Conservation (phyloP, 2,888 invertebrate genomes). For the Sphaerophoria rueppellii region DNA sequence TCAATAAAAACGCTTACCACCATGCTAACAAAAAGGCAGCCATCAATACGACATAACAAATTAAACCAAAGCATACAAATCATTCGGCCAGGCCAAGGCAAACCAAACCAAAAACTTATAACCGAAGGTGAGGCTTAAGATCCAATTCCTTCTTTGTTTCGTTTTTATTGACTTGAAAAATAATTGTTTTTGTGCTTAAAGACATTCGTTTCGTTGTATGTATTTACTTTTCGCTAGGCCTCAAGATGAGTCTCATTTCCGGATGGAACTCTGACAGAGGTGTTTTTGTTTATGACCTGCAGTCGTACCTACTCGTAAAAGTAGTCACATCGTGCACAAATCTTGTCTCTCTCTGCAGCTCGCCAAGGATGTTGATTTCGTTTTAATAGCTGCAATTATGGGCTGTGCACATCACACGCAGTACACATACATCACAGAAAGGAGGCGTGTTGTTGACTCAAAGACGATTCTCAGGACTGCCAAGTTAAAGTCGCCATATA, state of each 20-base stretch:
- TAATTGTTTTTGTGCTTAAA: constrained; percentile 32
- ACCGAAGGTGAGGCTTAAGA: constrained; percentile 48
- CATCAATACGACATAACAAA: not conserved
- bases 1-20: constrained; percentile 33
- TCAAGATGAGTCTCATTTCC: constrained; percentile 61
- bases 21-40: not conserved
- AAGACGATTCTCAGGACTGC: constrained; percentile 15
- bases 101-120: not conserved
- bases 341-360: constrained; percentile 14
- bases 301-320: not conserved
- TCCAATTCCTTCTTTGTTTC: constrained; percentile 42
- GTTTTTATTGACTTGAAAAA: constrained; percentile 54
- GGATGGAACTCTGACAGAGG: constrained; percentile 37
- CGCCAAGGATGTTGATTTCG: constrained; percentile 53
- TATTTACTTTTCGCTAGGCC: not conserved
- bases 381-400: constrained; percentile 60
- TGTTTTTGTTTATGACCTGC: constrained; percentile 46
- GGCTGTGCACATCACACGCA: constrained; percentile 10
- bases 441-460: not conserved
- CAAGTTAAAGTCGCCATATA: constrained; percentile 14
- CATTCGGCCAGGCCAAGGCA: not conserved
- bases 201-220: not conserved
- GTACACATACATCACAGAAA: not conserved
- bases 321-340: constrained; percentile 40
- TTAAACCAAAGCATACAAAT: constrained; percentile 13